Base-by-base conservation (phyloP, 2,888 invertebrate species). In the Mechanitis mazaeus region DNA sequence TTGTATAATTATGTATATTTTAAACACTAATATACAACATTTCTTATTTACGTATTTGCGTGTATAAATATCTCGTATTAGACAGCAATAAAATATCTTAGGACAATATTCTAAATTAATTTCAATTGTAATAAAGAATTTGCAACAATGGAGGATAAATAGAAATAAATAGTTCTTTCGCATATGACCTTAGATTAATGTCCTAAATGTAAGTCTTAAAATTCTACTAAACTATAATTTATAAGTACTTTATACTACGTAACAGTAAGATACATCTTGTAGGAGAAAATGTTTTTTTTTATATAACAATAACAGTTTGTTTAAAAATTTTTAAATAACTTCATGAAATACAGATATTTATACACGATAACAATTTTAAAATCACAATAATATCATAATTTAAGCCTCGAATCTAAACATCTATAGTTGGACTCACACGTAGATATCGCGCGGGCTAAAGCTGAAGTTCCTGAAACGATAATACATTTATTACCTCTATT, bases 371-470 rank as follows among this genome's bases (percentile, higher is more conserved):
- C 31, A 33, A 20, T 58, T 20, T 31, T 31, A 50, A 50, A 50
- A 50, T 50, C 50, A 50, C 50, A 50, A 68, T 63, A 20, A 20
- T 65, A 63, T 65, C 56, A 58, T 64, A 64, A 46, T 54, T 50
- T 64, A 61, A 60, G 61, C 61, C 58, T 61, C 55, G 33, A 55
- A 54, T 54, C n/a, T 54, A 47, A 38, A 47, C 2, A 54, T 54
- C 54, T 54, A 33, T 35, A 3, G 5, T 54, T 45, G 62, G 50
- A 55, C 33, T 71, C 68, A 75, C 67, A 73, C 72, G 63, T 72
- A 72, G 20, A 74, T 67, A 61, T 74, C 72, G 28, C 72, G 64
- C 3, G 73, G 70, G 63, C 66, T 70, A 61, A 71, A 63, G 65
- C 66, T 63, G 64, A 55, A 56, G 54, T 67, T 69, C 58, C 74